These are phyloP conservation scores for Teleogryllus occipitalis DNA, from an alignment of 1,140 invertebrate genomes.

Conservation along the genomic window DNA sequence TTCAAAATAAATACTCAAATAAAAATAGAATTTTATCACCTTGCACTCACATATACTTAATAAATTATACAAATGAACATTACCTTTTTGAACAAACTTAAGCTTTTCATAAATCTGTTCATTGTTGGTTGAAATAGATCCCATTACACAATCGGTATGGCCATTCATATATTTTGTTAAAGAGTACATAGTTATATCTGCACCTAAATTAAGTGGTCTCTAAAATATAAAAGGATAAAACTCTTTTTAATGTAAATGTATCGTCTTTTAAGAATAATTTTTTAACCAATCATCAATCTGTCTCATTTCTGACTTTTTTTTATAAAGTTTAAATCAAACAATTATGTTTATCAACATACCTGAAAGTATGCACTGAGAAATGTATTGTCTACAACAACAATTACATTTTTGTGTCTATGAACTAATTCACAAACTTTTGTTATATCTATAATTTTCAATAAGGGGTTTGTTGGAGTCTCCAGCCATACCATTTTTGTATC, in stretches of 20 bases:
- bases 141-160: conserved; percentile 97
- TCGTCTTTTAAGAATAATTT: background rate
- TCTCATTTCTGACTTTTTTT: too few species aligned
- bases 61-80: conserved; percentile 23
- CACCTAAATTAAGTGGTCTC: conserved; percentile 82
- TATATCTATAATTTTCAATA: conserved; percentile 87
- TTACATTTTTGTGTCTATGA: conserved; percentile 52
- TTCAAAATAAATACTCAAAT: too few species aligned
- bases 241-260: background rate
- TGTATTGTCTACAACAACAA: conserved; percentile 94
- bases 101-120: conserved; percentile 63
- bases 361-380: conserved; percentile 95
- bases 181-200: conserved; percentile 88
- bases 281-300: too few species aligned
- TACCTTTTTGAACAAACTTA: conserved; percentile 85
- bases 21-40: too few species aligned
- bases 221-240: conserved; percentile 33
- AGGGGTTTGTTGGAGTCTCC: conserved; percentile 94
- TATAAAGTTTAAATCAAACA: background rate
- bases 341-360: conserved; percentile 37
- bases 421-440: conserved; percentile 57
- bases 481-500: conserved; percentile 96
- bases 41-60: too few species aligned
- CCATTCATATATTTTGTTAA: conserved; percentile 98
- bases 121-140: conserved; percentile 67